Evolutionary conservation across 2,888 invertebrate genomes (phyloP).

Genomic region (Pristionchus exspectatus): DNA sequence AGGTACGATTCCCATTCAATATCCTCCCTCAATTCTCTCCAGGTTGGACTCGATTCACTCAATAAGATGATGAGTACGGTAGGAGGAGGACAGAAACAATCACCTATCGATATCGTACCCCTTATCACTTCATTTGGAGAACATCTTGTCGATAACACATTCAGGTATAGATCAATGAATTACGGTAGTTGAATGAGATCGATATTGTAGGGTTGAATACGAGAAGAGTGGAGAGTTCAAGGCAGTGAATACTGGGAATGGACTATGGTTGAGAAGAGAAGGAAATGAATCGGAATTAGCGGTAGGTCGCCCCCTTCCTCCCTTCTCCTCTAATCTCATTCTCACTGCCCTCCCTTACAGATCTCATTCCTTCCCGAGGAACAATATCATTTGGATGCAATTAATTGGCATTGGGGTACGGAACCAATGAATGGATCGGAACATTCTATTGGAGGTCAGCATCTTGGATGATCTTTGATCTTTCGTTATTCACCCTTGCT

Average conservation of each 20-base stretch:
- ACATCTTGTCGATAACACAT: constrained; percentile 72
- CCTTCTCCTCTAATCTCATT: too few species aligned
- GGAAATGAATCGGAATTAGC: constrained; percentile 67
- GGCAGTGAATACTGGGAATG: constrained; percentile 71
- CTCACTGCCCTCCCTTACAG: not conserved
- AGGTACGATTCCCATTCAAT: constrained; percentile 41
- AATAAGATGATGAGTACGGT: constrained; percentile 72
- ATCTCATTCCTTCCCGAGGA: constrained; percentile 70
- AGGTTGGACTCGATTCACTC: constrained; percentile 74
- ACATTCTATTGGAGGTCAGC: constrained; percentile 76
- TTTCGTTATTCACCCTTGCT: not conserved
- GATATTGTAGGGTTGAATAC: constrained; percentile 72
- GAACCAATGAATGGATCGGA: constrained; percentile 79
- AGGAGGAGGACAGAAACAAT: constrained; percentile 72
- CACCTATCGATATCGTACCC: constrained; percentile 78
- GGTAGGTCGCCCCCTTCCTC: not conserved
- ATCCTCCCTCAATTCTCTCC: not conserved
- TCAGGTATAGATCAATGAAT: constrained; percentile 62
- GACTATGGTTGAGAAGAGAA: constrained; percentile 64
- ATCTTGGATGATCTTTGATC: not conserved
- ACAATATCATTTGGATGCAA: constrained; percentile 75
- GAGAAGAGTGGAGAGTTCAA: constrained; percentile 73
- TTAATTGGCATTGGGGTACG: constrained; percentile 77
- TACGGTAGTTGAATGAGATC: not conserved
- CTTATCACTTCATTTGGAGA: constrained; percentile 77